phyloP scores from a whole-genome alignment of 2,113 vertebrate species.

The Myotis davidii region DNA sequence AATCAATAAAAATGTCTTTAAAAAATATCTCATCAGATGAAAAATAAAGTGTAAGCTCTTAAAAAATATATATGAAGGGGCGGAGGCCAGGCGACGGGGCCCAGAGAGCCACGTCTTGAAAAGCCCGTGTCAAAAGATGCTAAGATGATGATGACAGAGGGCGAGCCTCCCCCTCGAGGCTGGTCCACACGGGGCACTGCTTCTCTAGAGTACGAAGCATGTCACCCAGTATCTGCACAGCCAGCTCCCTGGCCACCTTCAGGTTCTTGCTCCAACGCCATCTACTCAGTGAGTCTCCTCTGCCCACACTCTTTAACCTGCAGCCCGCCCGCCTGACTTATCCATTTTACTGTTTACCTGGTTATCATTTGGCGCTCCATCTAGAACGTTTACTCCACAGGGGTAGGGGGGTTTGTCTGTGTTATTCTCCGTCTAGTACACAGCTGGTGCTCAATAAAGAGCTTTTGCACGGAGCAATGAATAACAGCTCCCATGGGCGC shows the following conservation, averaged over 20 bases:
- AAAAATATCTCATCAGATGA: no score
- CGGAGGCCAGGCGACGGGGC: background rate
- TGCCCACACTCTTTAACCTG: no score
- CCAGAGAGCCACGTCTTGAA: rapidly evolving
- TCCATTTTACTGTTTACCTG: background rate
- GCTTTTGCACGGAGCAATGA: background rate
- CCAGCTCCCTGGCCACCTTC: no score
- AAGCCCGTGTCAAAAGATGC: rapidly evolving
- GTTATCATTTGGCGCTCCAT: background rate
- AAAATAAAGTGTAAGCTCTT: no score
- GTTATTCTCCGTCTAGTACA: background rate
- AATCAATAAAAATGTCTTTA: no score
- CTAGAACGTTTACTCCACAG: background rate
- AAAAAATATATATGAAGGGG: background rate
- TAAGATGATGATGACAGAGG: rapidly evolving
- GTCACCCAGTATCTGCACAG: rapidly evolving
- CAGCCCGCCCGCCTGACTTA: background rate
- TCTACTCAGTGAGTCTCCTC: background rate
- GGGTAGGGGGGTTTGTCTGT: background rate
- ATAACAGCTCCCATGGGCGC: background rate
- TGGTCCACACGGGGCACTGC: no score
- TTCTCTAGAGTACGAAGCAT: background rate
- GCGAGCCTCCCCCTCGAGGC: background rate
- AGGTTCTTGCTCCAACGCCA: background rate
- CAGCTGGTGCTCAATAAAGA: background rate